Percentiles rank a stretch among this genome's conserved stretches.
Evolutionary conservation across 2,797 vertebrate species (phyloP).

Genomic region (Gadopsis bispinosus): DNA sequence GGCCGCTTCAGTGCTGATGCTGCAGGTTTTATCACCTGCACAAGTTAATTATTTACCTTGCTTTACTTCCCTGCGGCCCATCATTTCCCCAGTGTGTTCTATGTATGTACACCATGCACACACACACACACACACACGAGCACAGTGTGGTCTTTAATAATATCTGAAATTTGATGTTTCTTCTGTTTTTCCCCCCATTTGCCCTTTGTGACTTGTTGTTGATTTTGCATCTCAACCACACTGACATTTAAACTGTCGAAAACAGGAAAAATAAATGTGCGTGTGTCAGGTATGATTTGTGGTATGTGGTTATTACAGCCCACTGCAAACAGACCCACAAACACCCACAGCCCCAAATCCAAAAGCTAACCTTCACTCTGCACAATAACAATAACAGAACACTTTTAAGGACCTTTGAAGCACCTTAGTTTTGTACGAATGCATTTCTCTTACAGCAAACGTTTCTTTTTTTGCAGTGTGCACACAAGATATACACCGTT

Average conservation of each 20-base stretch:
- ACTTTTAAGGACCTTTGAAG: background rate
- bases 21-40: background rate
- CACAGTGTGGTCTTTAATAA: background rate
- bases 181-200: background rate
- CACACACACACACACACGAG: background rate
- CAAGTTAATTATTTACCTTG: background rate
- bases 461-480: background rate
- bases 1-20: too few relatives aligned
- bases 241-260: conserved; percentile 39
- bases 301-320: conserved; percentile 20
- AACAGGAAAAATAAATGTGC: conserved; percentile 34
- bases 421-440: background rate
- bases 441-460: background rate
- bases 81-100: background rate
- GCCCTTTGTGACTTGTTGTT: background rate
- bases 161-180: background rate
- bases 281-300: background rate
- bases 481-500: background rate
- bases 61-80: background rate
- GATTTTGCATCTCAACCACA: background rate
- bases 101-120: too few relatives aligned
- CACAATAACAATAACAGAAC: background rate
- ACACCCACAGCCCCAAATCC: background rate
- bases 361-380: background rate
- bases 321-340: background rate